Evolutionary conservation across 2,113 vertebrate genomes (phyloP), one percentile per base, ranked within the genome.

Genomic region (Rhinolophus ferrumequinum): DNA sequence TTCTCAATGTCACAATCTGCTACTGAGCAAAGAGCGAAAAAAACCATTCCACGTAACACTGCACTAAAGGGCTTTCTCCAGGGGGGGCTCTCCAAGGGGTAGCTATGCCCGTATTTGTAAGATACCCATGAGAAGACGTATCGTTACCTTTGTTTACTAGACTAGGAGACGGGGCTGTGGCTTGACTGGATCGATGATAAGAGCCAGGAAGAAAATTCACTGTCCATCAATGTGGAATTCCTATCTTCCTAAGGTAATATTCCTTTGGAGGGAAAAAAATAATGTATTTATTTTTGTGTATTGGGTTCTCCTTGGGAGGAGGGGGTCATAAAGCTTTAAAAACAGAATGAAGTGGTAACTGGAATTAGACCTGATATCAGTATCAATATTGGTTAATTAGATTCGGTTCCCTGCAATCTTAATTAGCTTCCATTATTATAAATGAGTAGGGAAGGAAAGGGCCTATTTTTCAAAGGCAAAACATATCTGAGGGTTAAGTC

Each of bases 181-280:
- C 80, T 60, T 95, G 80, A 94, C 35, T 14, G 41, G 76, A 69
- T 54, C 5, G 14, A 28, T 75, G 67, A 41, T 67, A 90, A 44
- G 19, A 93, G 47, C 41, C 87, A 88, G 58, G 76, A 80, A 94
- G 95, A 90, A 94, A 92, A 77, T 70, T 85, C 80, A 38, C 14
- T 69, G 86, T 73, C 77, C 73, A 47, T 62, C 67, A 70, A 19
- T 35, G 88, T 1, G 85, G 66, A 92, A 69, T 66, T 80, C 80
- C 60, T 47, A 66, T 54, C 54, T 97, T 95, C 75, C 79, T 88
- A 93, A 81, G 47, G 58, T 94, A 80, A 76, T 79, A 76, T 21
- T 94, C 84, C 75, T 90, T 81, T 66, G 70, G 56, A 90, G 95
- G 72, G 70, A 90, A 60, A 94, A 12, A 94, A 90, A 73, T 15